Conservation (phyloP, 64 coral and sea anemone species). For the Actinia equina region DNA sequence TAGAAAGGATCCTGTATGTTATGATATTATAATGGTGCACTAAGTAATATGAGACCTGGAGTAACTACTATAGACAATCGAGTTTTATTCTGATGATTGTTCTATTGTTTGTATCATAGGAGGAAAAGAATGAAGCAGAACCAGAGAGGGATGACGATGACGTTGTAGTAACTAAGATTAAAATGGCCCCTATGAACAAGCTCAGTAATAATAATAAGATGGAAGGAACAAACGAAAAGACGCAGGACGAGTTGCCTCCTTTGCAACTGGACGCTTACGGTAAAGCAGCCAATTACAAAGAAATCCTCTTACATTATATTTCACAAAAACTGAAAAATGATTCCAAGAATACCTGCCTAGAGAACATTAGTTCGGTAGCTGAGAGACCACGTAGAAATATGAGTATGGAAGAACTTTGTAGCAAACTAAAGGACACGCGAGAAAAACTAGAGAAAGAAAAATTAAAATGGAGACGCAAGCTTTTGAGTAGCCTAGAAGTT, state of each 20-base stretch:
- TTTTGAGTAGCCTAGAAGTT: conserved; percentile 19
- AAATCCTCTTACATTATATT: conserved; percentile 7
- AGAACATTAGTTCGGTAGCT: background rate
- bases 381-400: background rate
- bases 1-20: background rate
- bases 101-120: background rate
- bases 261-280: conserved; percentile 10
- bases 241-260: background rate
- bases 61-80: background rate
- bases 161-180: conserved; percentile 12
- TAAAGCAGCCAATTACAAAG: conserved; percentile 21
- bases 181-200: no score
- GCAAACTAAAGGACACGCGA: background rate
- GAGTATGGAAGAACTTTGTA: conserved; percentile 26
- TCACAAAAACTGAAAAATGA: conserved; percentile 20
- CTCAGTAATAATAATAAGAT: background rate
- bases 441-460: conserved; percentile 26
- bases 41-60: background rate
- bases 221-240: background rate
- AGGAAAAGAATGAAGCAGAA: background rate
- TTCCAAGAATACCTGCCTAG: background rate
- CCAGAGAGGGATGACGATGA: background rate
- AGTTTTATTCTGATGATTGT: background rate
- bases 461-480: conserved; percentile 14
- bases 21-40: background rate